These are phyloP conservation scores for Phlogophora meticulosa DNA, from an alignment of 2,888 invertebrate genomes.

Conservation along the genomic window DNA sequence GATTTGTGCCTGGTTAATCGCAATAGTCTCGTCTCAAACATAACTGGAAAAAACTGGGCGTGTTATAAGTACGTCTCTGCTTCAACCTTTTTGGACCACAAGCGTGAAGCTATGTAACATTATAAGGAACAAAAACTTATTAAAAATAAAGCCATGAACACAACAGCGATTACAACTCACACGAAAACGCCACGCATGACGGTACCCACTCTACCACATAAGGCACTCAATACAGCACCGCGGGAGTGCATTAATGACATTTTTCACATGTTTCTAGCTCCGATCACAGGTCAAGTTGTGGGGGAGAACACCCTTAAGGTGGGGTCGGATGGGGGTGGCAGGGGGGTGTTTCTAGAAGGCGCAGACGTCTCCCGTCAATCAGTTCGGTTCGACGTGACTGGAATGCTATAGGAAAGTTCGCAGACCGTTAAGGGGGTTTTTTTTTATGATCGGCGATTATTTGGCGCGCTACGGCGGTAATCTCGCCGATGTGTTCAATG, in stretches of 20 bases:
- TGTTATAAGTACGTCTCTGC: too few species aligned
- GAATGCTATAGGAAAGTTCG: conserved; percentile 80
- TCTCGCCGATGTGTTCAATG: conserved; percentile 66
- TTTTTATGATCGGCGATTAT: conserved; percentile 81
- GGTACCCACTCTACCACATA: conserved; percentile 41
- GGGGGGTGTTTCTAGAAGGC: conserved; percentile 74
- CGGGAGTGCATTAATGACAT: conserved; percentile 89
- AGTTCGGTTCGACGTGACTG: conserved; percentile 88
- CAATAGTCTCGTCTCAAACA: too few species aligned
- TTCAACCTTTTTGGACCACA: too few species aligned
- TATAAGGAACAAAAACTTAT: conserved; percentile 18
- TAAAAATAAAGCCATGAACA: conserved; percentile 36
- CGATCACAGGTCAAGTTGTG: conserved; percentile 84
- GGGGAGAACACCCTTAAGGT: conserved; percentile 55
- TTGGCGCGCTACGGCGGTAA: conserved; percentile 70
- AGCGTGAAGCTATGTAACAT: too few species aligned
- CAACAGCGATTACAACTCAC: conserved; percentile 24
- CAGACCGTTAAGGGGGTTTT: conserved; percentile 80
- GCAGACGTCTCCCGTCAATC: conserved; percentile 91
- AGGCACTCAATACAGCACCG: conserved; percentile 69
- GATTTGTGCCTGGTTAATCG: too few species aligned
- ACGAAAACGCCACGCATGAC: conserved; percentile 43
- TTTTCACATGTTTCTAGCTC: conserved; percentile 88
- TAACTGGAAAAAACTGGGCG: too few species aligned
- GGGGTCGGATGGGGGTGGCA: conserved; percentile 55